Conservation (phyloP, 2,888 invertebrate species). For the Dolichomitus sp. region DNA sequence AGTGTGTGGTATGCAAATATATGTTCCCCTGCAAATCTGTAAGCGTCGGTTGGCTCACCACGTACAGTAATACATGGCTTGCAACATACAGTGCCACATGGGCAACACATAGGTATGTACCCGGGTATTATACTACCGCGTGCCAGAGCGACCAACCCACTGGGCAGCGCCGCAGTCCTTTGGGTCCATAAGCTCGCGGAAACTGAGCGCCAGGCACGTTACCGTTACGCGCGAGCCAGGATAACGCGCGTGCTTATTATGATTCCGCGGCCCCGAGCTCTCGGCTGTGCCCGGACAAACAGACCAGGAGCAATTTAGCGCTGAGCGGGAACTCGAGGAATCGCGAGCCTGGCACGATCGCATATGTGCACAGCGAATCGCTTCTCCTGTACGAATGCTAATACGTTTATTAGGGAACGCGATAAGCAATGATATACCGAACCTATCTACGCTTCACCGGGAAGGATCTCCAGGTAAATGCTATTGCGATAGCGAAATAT, state of each 20-base stretch:
- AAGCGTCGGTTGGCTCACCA: neutral
- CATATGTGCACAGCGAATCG: constrained; percentile 47
- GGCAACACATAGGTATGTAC: constrained; percentile 2
- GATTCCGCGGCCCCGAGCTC: constrained; percentile 52
- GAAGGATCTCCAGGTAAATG: constrained; percentile 4
- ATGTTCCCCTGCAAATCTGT: neutral
- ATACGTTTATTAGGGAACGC: constrained; percentile 58
- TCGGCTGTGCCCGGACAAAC: constrained; percentile 10
- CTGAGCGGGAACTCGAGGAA: constrained; percentile 40
- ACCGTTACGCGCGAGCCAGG: constrained; percentile 64
- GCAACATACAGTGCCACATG: constrained; percentile 19
- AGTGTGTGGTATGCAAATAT: constrained; percentile 1
- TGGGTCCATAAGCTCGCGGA: constrained; percentile 53
- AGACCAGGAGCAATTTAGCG: constrained; percentile 39
- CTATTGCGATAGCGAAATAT: neutral
- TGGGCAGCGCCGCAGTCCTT: constrained; percentile 40
- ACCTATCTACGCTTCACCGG: neutral
- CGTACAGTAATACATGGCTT: neutral
- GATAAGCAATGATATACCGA: constrained; percentile 51
- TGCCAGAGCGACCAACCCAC: constrained; percentile 44
- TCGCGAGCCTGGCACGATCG: constrained; percentile 60
- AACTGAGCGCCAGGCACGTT: constrained; percentile 54
- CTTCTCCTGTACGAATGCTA: constrained; percentile 50
- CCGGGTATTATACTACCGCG: constrained; percentile 15
- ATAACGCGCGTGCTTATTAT: constrained; percentile 63